Conservation (phyloP, 2,888 invertebrate genomes). For the Euzophera pinguis region DNA sequence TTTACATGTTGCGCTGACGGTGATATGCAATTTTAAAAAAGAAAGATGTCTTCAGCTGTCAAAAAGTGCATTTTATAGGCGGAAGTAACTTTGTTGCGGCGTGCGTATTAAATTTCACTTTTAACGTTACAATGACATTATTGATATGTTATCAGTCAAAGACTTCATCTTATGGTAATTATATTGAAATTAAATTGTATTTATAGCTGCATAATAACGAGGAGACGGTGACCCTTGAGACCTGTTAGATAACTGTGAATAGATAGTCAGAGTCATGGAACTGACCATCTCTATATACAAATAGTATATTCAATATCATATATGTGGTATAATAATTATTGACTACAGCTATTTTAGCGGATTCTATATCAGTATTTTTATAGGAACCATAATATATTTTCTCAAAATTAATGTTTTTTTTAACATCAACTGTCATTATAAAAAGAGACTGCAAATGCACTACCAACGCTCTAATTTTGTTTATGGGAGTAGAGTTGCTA, state of each 20-base stretch:
- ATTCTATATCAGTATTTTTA: background rate
- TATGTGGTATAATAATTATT: background rate
- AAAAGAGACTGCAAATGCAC: no score
- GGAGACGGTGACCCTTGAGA: slow-evolving; percentile 50
- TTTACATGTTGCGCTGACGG: slow-evolving; percentile 62
- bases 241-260: slow-evolving; percentile 52
- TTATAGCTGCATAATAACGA: slow-evolving; percentile 62
- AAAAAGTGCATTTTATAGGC: slow-evolving; percentile 25
- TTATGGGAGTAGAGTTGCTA: no score
- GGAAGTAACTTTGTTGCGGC: slow-evolving; percentile 61
- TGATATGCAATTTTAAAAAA: slow-evolving; percentile 60
- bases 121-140: slow-evolving; percentile 38
- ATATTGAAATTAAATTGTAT: slow-evolving; percentile 71
- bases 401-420: no score
- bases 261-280: slow-evolving; percentile 63
- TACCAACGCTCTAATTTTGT: no score
- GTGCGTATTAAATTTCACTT: slow-evolving; percentile 60
- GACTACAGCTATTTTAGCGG: background rate
- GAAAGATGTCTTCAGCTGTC: slow-evolving; percentile 49
- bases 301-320: background rate
- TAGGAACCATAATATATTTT: no score
- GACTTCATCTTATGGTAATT: slow-evolving; percentile 70
- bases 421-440: no score
- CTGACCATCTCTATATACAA: slow-evolving; percentile 52
- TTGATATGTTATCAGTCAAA: slow-evolving; percentile 70